Percentiles rank a stretch among this genome's conserved stretches.
Evolutionary conservation across 2,113 vertebrate species (phyloP).

Genomic region (Verasper variegatus): DNA sequence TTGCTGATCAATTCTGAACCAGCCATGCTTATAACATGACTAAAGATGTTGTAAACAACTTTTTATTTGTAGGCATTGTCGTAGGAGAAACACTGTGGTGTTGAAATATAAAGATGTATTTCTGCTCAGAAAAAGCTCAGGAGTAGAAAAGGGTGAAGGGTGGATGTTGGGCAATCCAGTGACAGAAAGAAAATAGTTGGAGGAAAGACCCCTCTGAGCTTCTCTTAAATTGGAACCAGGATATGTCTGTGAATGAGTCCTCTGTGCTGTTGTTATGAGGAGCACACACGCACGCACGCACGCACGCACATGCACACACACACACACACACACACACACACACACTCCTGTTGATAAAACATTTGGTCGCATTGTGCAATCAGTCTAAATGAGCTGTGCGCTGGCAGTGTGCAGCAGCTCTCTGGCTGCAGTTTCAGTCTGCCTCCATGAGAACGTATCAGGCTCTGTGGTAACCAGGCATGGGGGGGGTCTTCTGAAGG

Average conservation of each 20-base stretch:
- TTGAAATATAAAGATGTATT: neutral
- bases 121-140: neutral
- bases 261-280: slow-evolving; percentile 73
- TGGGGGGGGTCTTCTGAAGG: slow-evolving; percentile 19
- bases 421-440: slow-evolving; percentile 48
- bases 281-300: slow-evolving; percentile 17
- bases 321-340: no score
- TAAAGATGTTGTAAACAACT: neutral
- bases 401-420: slow-evolving; percentile 40
- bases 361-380: slow-evolving; percentile 63
- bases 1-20: neutral
- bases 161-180: slow-evolving; percentile 47
- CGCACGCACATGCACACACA: slow-evolving; percentile 6
- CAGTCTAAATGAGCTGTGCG: slow-evolving; percentile 52
- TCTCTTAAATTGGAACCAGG: slow-evolving; percentile 77
- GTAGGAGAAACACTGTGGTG: neutral
- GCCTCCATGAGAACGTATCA: slow-evolving; percentile 38
- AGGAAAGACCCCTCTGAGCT: slow-evolving; percentile 26
- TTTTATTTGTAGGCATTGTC: neutral
- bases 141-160: neutral
- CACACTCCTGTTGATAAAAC: slow-evolving; percentile 53
- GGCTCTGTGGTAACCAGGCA: slow-evolving; percentile 21
- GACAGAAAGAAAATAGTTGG: slow-evolving; percentile 51
- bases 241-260: slow-evolving; percentile 70
- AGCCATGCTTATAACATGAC: no score